Evolutionary conservation across 2,113 vertebrate species (phyloP).

Genomic region (Ibidorhyncha struthersii): DNA sequence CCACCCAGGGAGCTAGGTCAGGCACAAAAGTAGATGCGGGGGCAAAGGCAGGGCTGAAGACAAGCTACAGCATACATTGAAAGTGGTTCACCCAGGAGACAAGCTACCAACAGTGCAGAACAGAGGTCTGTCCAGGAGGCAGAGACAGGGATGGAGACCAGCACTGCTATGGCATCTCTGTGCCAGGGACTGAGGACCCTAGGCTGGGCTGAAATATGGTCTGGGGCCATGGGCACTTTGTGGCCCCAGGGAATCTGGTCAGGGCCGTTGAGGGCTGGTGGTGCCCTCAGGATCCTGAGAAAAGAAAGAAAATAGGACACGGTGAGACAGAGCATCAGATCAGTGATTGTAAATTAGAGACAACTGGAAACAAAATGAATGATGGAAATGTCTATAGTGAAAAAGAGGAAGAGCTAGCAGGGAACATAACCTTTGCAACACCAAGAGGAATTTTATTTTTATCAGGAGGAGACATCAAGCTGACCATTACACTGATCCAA

Average conservation of each 20-base stretch:
- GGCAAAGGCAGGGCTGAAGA: neutral
- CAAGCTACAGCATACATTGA: neutral
- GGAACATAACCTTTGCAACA: neutral
- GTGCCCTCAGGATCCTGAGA: neutral
- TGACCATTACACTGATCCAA: neutral
- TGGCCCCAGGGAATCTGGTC: too few relatives aligned
- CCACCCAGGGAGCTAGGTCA: neutral
- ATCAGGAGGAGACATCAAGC: neutral
- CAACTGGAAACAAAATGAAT: neutral
- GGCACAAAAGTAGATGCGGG: neutral
- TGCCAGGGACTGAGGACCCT: neutral
- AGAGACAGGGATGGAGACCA: neutral
- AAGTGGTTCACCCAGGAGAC: neutral
- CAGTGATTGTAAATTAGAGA: neutral
- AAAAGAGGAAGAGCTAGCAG: neutral
- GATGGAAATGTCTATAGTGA: neutral
- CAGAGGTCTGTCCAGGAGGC: neutral
- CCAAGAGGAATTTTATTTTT: neutral
- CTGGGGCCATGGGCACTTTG: accelerated
- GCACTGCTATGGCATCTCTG: neutral
- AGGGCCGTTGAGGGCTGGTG: neutral
- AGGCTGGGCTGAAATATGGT: neutral
- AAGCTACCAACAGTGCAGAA: neutral
- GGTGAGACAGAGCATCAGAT: neutral
- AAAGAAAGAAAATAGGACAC: neutral